A percentile compares a stretch with the other conserved stretches of the same genome.
These are phyloP conservation scores for Megalops atlanticus DNA, from an alignment of 2,113 vertebrate genomes.

Conservation along the genomic window DNA sequence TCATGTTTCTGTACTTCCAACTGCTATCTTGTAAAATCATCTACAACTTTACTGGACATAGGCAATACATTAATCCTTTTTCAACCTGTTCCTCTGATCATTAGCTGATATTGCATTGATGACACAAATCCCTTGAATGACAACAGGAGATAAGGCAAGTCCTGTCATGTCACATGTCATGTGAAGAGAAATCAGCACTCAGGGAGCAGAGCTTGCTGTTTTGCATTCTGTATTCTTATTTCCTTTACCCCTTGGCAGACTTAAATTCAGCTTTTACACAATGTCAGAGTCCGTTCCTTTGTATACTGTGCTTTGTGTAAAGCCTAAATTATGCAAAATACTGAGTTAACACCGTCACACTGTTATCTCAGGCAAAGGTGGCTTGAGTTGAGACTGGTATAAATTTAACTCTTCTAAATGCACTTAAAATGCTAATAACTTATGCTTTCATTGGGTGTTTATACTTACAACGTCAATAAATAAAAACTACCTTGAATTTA, in stretches of 20 bases:
- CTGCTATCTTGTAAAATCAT: neutral
- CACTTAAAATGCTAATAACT: neutral
- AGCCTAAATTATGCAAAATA: constrained; percentile 19
- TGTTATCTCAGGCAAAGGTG: neutral
- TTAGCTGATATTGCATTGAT: neutral
- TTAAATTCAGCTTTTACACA: constrained; percentile 10
- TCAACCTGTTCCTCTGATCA: neutral
- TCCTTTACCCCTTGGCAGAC: neutral
- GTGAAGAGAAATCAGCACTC: neutral
- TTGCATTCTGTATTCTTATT: neutral
- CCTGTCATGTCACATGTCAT: neutral
- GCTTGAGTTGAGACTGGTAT: neutral
- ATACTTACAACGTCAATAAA: neutral
- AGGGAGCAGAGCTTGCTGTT: neutral
- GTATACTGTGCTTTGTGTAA: neutral
- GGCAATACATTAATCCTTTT: neutral
- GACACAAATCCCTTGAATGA: neutral
- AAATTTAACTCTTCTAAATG: neutral
- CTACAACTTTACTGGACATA: neutral
- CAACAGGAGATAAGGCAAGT: neutral
- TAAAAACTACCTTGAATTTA: neutral
- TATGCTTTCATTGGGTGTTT: neutral
- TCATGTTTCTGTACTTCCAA: neutral
- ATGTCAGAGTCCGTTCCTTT: neutral
- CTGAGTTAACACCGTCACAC: constrained; percentile 1